A percentile compares a stretch with the other conserved stretches of the same genome.
phyloP scores from a whole-genome alignment of 2,888 invertebrate species.

The Eristalinus aeneus region DNA sequence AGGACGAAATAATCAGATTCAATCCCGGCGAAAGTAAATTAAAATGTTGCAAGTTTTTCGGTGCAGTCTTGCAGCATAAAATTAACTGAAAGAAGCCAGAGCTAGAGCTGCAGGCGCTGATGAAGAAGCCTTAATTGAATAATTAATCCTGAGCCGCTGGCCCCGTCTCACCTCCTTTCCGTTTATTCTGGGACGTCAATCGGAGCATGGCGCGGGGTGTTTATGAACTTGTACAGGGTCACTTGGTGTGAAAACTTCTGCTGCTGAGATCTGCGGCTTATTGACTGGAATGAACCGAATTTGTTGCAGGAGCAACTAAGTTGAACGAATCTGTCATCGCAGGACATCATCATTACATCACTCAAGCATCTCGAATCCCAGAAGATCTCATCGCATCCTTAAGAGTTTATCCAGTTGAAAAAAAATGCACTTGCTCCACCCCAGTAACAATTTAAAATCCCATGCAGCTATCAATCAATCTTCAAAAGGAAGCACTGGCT shows the following conservation, averaged over 20 bases:
- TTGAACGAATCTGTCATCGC: not conserved
- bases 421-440: conserved; percentile 30
- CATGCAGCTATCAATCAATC: conserved; percentile 69
- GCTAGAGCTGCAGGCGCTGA: conserved; percentile 20
- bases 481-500: conserved; percentile 49
- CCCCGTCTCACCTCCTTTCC: not conserved
- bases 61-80: conserved; percentile 60
- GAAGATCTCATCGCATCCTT: not conserved
- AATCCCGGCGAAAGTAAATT: conserved; percentile 60
- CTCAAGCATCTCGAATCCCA: not conserved
- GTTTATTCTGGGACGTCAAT: conserved; percentile 24
- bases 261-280: not conserved
- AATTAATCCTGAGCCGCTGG: conserved; percentile 51
- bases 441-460: conserved; percentile 45
- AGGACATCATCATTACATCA: not conserved
- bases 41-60: conserved; percentile 64
- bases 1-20: conserved; percentile 61
- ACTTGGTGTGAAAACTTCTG: not conserved
- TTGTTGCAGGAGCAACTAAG: too few species aligned
- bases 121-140: conserved; percentile 49
- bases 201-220: conserved; percentile 8
- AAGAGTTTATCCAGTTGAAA: not conserved
- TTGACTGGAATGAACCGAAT: not conserved
- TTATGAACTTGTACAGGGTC: not conserved
- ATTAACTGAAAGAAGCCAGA: conserved; percentile 37